Evolutionary conservation across 2,113 vertebrate species (phyloP).

Genomic region (Oxyura jamaicensis): DNA sequence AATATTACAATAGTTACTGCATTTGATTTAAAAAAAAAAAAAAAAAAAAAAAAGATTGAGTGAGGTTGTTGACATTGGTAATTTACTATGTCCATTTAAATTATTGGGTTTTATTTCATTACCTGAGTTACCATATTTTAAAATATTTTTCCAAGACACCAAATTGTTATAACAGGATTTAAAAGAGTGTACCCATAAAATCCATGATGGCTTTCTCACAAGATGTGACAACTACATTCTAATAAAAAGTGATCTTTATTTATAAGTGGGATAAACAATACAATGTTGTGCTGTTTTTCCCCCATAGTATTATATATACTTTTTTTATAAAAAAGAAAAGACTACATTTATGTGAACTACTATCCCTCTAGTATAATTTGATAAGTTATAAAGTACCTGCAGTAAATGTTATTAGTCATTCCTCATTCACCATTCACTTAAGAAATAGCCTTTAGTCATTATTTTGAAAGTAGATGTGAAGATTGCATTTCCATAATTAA

Average conservation of each 20-base stretch:
- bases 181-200: neutral
- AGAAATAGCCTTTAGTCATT: constrained; percentile 51
- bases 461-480: constrained; percentile 7
- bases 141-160: neutral
- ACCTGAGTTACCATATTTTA: neutral
- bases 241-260: neutral
- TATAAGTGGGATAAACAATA: neutral
- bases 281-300: neutral
- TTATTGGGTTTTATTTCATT: neutral
- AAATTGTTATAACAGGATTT: neutral
- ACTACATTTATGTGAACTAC: neutral
- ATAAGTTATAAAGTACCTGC: neutral
- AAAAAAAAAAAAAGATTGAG: too few species aligned
- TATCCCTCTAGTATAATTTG: neutral
- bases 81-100: neutral
- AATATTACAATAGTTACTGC: neutral
- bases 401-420: constrained; percentile 40
- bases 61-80: neutral
- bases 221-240: neutral
- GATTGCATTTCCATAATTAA: constrained; percentile 7
- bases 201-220: neutral
- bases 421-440: constrained; percentile 32
- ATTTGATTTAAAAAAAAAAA: too few species aligned
- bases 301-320: neutral
- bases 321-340: too few species aligned